Base-by-base conservation (phyloP, 1,140 invertebrate genomes). In the Rhynchophorus ferrugineus region DNA sequence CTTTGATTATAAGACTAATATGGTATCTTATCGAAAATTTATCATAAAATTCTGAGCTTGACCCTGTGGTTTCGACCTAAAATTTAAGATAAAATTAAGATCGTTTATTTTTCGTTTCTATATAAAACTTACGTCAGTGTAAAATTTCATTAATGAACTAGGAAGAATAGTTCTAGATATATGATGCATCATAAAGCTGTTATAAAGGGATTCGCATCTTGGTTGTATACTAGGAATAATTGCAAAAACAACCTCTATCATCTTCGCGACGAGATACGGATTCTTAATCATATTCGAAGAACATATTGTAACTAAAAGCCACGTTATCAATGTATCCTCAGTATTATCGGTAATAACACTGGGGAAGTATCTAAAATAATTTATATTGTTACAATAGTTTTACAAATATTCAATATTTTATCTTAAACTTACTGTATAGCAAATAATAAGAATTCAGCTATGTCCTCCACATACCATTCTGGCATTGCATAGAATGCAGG, bases 21-120 rank as follows among this genome's bases (percentile, higher is more conserved):
- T 96, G 91, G 74, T 97, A 97, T 55, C 93, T 82, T 65, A 98
- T 98, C 8, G 92, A 93, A 70, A 98, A 99, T 74, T 98, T 99
- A 72, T 98, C 95, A 67, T 98, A 99, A 73, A 98, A 99, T 71
- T 98, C 95, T 34, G 89, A 94, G 69, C 87, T 93, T 43, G 95
- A 90, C 16, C 95, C 95, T 8, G 94, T 98, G 2, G 91, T 91
- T 74, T 99, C 96, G 94, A 54, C 52, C 52, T 54, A 22, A 41
- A 54, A 44, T 20, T 3, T n/a, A 36, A 37, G 38, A 52, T 2
- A 22, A 13, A 9, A 19, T 9, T 1, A 2, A 43, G 14, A 20
- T 16, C 11, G n/a, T 43, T 43, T 8, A 9, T 13, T 14, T 16
- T 6, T 11, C 19, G n/a, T 24, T 29, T 29, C 5, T 11, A 29